A percentile compares a stretch with the other conserved stretches of the same genome.
These are phyloP conservation scores for Acinonyx jubatus DNA, from an alignment of 2,113 vertebrate genomes.

Conservation along the genomic window DNA sequence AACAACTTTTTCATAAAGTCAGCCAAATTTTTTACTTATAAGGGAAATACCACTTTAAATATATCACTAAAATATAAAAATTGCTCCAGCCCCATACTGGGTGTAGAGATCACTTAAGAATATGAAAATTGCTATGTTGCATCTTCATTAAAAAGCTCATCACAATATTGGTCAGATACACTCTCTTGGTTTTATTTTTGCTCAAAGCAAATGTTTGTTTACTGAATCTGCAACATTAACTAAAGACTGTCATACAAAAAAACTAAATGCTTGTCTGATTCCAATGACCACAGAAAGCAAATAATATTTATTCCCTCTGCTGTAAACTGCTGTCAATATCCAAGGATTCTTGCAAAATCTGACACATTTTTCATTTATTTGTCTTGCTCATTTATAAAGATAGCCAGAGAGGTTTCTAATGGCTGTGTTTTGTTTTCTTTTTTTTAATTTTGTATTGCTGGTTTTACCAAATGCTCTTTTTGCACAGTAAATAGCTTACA, in stretches of 20 bases:
- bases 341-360: not conserved
- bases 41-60: not conserved
- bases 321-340: not conserved
- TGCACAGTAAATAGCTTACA: not conserved
- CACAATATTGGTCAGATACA: not conserved
- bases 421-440: not conserved
- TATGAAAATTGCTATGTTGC: not conserved
- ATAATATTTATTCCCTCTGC: not conserved
- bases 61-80: not conserved
- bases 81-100: not conserved
- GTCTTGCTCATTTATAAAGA: constrained; percentile 5
- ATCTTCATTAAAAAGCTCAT: not conserved
- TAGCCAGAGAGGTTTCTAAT: not conserved
- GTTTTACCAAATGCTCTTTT: constrained; percentile 34
- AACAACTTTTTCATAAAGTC: not conserved
- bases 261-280: not conserved
- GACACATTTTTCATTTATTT: not conserved
- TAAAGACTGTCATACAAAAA: not conserved
- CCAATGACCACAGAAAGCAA: not conserved
- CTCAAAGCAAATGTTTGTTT: constrained; percentile 23
- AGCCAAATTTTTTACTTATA: not conserved
- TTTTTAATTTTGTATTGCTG: not conserved
- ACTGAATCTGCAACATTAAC: not conserved
- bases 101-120: not conserved
- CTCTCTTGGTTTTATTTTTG: not conserved